Evolutionary conservation across 64 coral and sea anemone genomes (phyloP).

Genomic region (Actinia equina): DNA sequence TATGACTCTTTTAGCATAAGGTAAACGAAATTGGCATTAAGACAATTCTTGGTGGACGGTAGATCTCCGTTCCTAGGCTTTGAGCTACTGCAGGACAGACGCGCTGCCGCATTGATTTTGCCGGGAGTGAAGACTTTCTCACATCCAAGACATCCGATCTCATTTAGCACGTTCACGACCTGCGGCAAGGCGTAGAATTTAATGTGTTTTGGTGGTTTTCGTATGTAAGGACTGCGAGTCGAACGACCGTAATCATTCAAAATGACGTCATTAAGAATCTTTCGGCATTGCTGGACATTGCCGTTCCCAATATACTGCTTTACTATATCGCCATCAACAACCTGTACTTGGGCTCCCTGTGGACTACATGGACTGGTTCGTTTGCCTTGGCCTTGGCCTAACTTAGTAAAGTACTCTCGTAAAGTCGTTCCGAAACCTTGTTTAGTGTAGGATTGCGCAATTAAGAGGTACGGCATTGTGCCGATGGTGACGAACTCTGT

Average conservation of each 20-base stretch:
- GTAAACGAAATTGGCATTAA: slow-evolving; percentile 17
- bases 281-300: neutral
- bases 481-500: neutral
- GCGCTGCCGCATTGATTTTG: neutral
- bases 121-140: neutral
- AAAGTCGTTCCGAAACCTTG: neutral
- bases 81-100: neutral
- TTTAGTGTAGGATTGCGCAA: neutral
- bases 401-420: neutral
- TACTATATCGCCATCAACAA: neutral
- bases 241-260: slow-evolving; percentile 1
- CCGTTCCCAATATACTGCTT: neutral
- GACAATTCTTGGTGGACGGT: neutral
- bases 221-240: neutral
- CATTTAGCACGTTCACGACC: neutral
- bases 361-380: neutral
- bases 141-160: neutral
- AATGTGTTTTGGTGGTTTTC: neutral
- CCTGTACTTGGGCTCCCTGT: neutral
- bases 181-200: slow-evolving; percentile 2
- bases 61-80: neutral
- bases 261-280: neutral
- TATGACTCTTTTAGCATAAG: neutral
- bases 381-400: neutral
- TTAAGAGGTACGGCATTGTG: neutral